Percentiles rank a stretch among this genome's conserved stretches.
Evolutionary conservation across 2,113 vertebrate species (phyloP).

Genomic region (Halcyon malimbica): DNA sequence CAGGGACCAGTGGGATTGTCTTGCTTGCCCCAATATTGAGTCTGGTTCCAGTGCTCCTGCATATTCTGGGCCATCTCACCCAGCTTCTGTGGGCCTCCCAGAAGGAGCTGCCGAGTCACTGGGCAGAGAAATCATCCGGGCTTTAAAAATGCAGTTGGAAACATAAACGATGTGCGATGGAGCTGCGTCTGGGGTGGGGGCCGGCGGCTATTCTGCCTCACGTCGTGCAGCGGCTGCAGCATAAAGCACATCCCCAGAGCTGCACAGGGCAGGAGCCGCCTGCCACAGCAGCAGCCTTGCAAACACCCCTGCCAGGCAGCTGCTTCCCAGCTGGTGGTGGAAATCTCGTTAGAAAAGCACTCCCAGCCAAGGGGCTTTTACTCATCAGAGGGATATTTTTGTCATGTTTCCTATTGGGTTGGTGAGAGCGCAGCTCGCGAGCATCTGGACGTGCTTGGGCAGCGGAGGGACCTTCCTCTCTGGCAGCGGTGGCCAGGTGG

Average conservation of each 20-base stretch:
- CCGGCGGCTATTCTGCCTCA: not conserved
- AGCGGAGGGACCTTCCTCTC: not conserved
- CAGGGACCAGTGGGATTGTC: fast-evolving
- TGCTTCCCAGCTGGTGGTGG: not conserved
- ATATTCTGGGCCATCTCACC: not conserved
- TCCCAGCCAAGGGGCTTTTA: not conserved
- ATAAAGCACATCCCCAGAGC: not conserved
- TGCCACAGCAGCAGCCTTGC: not conserved
- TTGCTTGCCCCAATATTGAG: not conserved
- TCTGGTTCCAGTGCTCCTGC: not conserved
- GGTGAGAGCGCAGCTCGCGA: fast-evolving
- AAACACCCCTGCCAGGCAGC: not conserved
- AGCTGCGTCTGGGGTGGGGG: not conserved
- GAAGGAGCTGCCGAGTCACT: not conserved
- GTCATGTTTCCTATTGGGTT: not conserved
- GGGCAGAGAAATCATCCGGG: not conserved
- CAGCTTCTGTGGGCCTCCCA: not conserved
- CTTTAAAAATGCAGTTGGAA: not conserved
- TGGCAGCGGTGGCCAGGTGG: fast-evolving
- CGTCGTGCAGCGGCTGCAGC: not conserved
- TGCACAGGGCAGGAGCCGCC: not conserved
- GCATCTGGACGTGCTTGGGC: not conserved
- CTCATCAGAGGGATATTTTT: not conserved
- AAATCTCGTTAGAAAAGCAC: not conserved
- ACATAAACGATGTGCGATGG: fast-evolving